Conservation (phyloP, 2,113 vertebrate species). For the Pimephales promelas region DNA sequence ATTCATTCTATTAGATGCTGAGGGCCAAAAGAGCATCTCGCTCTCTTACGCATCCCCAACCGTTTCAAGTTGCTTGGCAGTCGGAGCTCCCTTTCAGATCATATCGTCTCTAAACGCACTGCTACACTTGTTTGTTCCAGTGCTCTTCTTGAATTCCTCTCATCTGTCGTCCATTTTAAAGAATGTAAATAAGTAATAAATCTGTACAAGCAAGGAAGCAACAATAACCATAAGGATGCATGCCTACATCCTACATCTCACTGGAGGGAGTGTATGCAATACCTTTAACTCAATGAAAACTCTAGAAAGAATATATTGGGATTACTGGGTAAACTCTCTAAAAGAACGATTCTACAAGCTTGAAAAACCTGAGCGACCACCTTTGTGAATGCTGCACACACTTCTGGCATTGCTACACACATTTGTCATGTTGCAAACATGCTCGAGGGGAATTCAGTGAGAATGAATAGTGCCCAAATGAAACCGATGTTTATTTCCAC, state of each 20-base stretch:
- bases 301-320: not conserved
- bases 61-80: not conserved
- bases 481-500: not conserved
- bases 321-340: not conserved
- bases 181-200: constrained; percentile 49
- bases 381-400: not conserved
- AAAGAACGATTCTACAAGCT: not conserved
- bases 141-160: not conserved
- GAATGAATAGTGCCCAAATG: not conserved
- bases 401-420: constrained; percentile 19
- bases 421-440: constrained; percentile 16
- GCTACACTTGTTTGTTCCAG: constrained; percentile 41
- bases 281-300: not conserved
- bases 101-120: constrained; percentile 61
- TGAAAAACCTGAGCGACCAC: constrained; percentile 1
- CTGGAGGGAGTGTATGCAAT: not conserved
- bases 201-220: not conserved
- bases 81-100: constrained; percentile 57
- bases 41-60: not conserved
- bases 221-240: not conserved
- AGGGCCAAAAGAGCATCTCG: constrained; percentile 4
- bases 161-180: constrained; percentile 53
- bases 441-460: constrained; percentile 6
- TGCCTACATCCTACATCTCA: not conserved
- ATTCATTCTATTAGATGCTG: constrained; percentile 51